Base-by-base conservation (phyloP, 2,113 vertebrate genomes). In the Tenebrosternarchus preto region DNA sequence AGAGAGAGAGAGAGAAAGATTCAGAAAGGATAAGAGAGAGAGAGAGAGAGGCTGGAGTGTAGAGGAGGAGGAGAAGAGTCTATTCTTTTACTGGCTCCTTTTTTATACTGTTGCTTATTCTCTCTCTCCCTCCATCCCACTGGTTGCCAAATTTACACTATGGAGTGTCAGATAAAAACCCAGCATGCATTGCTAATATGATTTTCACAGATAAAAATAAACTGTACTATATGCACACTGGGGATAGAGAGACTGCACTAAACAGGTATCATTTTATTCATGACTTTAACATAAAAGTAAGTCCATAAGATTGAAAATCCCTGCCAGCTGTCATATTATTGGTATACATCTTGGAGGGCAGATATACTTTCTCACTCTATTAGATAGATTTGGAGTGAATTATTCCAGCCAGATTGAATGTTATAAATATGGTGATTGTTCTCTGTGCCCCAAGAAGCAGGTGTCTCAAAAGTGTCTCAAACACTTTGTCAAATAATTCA, bases 81-180 rank as follows among this genome's bases (percentile, higher is more conserved):
- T 76, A 67, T 84, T 87, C 91, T 92, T 92, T 90, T 88, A 85
- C 88, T 91, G 91, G 90, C 86, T 78, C 50, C 74, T 77, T 86
- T 69, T 82, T 84, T 88, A 43, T 73, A 72, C 79, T 84, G 64
- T 59, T 64, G n/a, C 60, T 69, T 57, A 78, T 53, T 89, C 82
- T 69, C 73, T 86, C 88, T 87, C 88, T 88, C 85, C 86, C 76
- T 82, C 80, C 71, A 86, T 91, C 90, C 88, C 89, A 88, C 85
- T 88, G 87, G 87, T 85, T 88, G 89, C 88, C 91, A 92, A 90
- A 91, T 87, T 88, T 90, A 74, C 27, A 33, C 63, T 66, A 91
- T 86, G 87, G 90, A 90, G 87, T 27, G 81, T 87, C 91, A 89
- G 87, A 87, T 86, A 86, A 88, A n/a, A 87, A 88, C 83, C 81